Percentiles rank a stretch among this genome's conserved stretches.
These are phyloP conservation scores for Parnassius smintheus DNA, from an alignment of 2,888 invertebrate species.

Conservation along the genomic window DNA sequence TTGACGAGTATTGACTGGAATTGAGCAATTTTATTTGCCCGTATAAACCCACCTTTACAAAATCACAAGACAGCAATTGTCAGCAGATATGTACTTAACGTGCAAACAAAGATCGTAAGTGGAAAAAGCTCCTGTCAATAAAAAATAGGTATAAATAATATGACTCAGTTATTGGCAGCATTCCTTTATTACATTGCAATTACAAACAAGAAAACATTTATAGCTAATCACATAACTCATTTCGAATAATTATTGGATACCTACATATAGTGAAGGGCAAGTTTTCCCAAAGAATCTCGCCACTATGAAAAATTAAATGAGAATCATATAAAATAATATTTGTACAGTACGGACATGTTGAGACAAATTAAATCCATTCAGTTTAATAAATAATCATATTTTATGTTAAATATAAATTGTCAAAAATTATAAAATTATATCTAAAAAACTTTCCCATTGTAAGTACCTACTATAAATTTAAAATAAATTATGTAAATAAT, in stretches of 20 bases:
- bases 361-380: background rate
- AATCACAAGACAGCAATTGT: too few species aligned
- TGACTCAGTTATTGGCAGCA: slow-evolving; percentile 40
- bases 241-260: slow-evolving; percentile 30
- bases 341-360: slow-evolving; percentile 9
- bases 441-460: slow-evolving; percentile 10
- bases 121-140: background rate
- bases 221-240: slow-evolving; percentile 36
- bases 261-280: slow-evolving; percentile 16
- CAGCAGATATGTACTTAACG: background rate
- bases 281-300: slow-evolving; percentile 2
- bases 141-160: slow-evolving; percentile 12
- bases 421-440: slow-evolving; percentile 22
- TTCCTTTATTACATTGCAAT: slow-evolving; percentile 57
- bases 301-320: slow-evolving; percentile 9
- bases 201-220: slow-evolving; percentile 47
- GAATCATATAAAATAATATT: slow-evolving; percentile 10
- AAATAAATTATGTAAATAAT: slow-evolving; percentile 8
- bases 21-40: too few species aligned
- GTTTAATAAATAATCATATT: slow-evolving; percentile 9
- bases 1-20: too few species aligned
- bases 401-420: slow-evolving; percentile 7
- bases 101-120: background rate
- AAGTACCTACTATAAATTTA: slow-evolving; percentile 18
- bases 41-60: too few species aligned